Evolutionary conservation across 2,888 invertebrate genomes (phyloP), one percentile per base, ranked within the genome.

Genomic region (Drosophila algonquin): DNA sequence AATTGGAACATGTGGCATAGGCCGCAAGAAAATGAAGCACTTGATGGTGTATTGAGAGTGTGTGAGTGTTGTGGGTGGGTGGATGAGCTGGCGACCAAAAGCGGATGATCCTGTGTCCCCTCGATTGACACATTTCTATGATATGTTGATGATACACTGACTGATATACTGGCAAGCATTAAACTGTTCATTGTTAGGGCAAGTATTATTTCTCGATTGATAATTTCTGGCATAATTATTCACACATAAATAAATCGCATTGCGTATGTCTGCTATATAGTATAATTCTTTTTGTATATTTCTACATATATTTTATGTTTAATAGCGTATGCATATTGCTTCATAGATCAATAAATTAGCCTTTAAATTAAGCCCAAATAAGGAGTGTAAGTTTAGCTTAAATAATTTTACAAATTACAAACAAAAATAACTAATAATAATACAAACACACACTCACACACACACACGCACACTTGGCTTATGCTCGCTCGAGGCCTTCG

Each of bases 371-470:
- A 53, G 64, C 64, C 67, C 64, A 56, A 56, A 16, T 71, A 58
- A 44, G 48, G 54, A 53, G 52, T 63, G 40, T 57, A 56, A 35
- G 30, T 55, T 30, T 60, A 64, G n/a, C 71, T 72, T 72, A 72
- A 47, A 40, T 55, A 32, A 51, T 21, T 21, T 58, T 35, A 57
- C 2, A 32, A 72, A 64, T 65, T 74, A 72, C 67, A 64, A 45
- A 64, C 45, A 40, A 57, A 44, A 55, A 60, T 40, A 14, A n/a
- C 40, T 40, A 14, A 57, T 63, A 55, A 67, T 63, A 35, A 61
- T 65, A 52, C 46, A 35, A 24, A 60, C 68, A 78, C 72, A 63
- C 68, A 79, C 79, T 72, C 79, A 18, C 61, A 75, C 68, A 84
- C 71, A 65, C 61, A 79, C 79, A 72, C 63, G 60, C 52, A 85